Base-by-base conservation (phyloP, 2,113 vertebrate genomes). In the Conger conger region DNA sequence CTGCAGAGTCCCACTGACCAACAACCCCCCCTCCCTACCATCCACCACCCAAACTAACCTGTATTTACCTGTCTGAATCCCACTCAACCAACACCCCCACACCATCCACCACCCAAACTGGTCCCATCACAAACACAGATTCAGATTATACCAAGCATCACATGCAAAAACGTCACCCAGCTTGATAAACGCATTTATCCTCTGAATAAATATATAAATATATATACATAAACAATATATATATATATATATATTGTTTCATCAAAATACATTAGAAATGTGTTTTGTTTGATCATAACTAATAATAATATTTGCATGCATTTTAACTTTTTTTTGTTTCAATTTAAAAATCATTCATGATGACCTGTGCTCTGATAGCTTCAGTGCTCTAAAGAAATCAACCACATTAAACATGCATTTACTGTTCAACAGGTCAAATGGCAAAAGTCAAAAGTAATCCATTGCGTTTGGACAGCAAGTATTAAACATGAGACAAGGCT, bases 71-170 rank as follows among this genome's bases (percentile, higher is more conserved):
- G n/a, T n/a, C n/a, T n/a, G 45, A 50, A 13, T 50, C 11, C 45
- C 37, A n/a, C n/a, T n/a, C n/a, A n/a, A n/a, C 11, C 7, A 50
- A 50, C 45, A 8, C 1, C 6, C 45, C 45, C 45, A 8, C 2
- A 4, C 45, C 45, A 6, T 9, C 40, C 40, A 42, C 40, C 40
- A 42, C 45, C 7, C 7, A 50, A 50, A 50, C 45, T 15, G 11
- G 11, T 50, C 80, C 79, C n/a, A 60, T 87, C 63, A 76, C 84
- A 86, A 87, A 85, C 73, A 86, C 80, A 84, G 60, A 83, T 85
- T 88, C 87, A 86, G 91, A 90, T 90, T 91, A 89, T 81, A 53
- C 42, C 88, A 90, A 90, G 86, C 86, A 79, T 87, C 76, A 83
- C 82, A 77, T 84, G 53, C 82, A 86, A 78, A 89, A 85, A 88